A percentile compares a stretch with the other conserved stretches of the same genome.
These are phyloP conservation scores for Ophthalmolycus amberensis DNA, from an alignment of 2,113 vertebrate species.

Conservation along the genomic window DNA sequence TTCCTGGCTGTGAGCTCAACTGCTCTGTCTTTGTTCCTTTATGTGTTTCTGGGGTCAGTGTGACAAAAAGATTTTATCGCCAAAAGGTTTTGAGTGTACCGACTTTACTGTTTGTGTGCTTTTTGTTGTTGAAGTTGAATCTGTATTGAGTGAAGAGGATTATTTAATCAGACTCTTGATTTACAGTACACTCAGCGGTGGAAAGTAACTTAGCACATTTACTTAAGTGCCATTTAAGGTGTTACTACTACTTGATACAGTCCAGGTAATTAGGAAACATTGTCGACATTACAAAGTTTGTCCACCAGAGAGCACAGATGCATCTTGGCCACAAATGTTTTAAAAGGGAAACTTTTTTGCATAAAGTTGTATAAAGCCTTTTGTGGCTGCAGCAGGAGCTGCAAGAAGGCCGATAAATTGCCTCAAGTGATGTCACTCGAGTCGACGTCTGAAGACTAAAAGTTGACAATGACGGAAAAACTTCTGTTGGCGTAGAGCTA, in stretches of 20 bases:
- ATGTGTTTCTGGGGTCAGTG: not conserved
- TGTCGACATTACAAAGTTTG: not conserved
- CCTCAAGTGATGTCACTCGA: constrained; percentile 2
- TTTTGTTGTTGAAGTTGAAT: not conserved
- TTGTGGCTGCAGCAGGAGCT: not conserved
- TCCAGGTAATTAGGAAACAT: not conserved
- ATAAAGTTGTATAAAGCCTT: not conserved
- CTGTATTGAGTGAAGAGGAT: not conserved
- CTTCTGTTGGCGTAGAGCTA: not conserved
- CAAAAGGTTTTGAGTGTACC: not conserved
- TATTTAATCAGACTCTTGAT: not conserved
- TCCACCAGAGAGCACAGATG: constrained; percentile 9
- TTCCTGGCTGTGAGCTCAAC: constrained; percentile 24
- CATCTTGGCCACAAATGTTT: not conserved
- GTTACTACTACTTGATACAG: not conserved
- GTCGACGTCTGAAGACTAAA: not conserved
- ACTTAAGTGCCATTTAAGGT: not conserved
- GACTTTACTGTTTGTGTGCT: not conserved
- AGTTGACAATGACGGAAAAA: not conserved
- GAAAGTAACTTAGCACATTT: not conserved
- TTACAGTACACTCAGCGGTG: not conserved
- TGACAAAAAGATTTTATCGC: not conserved
- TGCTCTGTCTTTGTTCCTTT: not conserved
- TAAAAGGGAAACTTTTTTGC: not conserved
- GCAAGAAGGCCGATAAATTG: too few relatives aligned